Percentiles rank a stretch among this genome's conserved stretches.
Evolutionary conservation across 2,797 vertebrate genomes (phyloP).

Genomic region (Coilia nasus): DNA sequence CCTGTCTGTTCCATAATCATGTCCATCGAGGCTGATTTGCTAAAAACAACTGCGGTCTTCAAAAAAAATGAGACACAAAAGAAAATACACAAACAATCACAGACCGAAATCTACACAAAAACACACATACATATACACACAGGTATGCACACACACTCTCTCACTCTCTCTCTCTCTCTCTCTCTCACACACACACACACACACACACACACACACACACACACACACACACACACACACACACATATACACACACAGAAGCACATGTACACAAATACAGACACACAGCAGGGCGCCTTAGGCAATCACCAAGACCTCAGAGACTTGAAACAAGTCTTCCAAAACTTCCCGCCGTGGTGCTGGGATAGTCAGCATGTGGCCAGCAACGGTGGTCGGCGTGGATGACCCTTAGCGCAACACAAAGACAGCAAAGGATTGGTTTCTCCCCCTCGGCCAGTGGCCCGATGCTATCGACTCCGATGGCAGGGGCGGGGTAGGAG

Average conservation of each 20-base stretch:
- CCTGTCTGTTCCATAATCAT: slow-evolving; percentile 25
- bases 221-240: not conserved
- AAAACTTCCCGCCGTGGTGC: slow-evolving; percentile 47
- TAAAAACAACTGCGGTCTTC: slow-evolving; percentile 29
- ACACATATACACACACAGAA: not conserved
- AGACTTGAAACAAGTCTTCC: slow-evolving; percentile 27
- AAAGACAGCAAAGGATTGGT: slow-evolving; percentile 68
- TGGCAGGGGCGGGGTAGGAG: slow-evolving; percentile 44
- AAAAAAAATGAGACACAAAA: slow-evolving; percentile 53
- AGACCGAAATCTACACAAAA: too few relatives aligned
- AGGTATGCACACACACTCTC: too few relatives aligned
- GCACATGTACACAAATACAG: slow-evolving; percentile 15
- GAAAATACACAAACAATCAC: slow-evolving; percentile 19
- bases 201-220: not conserved
- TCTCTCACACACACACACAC: not conserved
- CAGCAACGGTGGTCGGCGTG: slow-evolving; percentile 58
- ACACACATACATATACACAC: too few relatives aligned
- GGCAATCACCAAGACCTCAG: slow-evolving; percentile 21
- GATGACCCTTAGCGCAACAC: slow-evolving; percentile 68
- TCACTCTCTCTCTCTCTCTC: too few relatives aligned
- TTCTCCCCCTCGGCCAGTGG: slow-evolving; percentile 60
- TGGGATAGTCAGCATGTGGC: slow-evolving; percentile 51
- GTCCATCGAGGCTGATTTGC: slow-evolving; percentile 26
- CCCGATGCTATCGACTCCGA: slow-evolving; percentile 61
- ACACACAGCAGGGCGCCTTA: slow-evolving; percentile 1